Conservation (phyloP, 2,113 vertebrate species). For the Hydropotes inermis region DNA sequence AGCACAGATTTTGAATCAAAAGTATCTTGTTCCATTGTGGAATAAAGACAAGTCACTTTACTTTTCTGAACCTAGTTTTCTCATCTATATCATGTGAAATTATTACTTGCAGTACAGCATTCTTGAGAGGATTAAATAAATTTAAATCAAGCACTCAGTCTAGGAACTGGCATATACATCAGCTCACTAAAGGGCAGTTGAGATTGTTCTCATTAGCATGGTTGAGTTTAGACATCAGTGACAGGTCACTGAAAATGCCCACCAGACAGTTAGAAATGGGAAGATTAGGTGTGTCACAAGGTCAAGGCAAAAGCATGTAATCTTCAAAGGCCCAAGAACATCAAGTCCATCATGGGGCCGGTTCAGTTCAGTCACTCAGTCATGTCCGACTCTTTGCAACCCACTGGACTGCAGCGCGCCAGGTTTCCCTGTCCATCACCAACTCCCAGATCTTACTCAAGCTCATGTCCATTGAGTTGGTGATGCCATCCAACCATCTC, state of each 20-base stretch:
- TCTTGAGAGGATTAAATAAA: background rate
- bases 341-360: background rate
- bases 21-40: background rate
- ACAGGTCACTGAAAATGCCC: background rate
- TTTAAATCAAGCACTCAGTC: background rate
- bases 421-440: background rate
- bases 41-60: background rate
- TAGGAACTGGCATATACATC: background rate
- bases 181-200: background rate
- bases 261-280: background rate
- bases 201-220: background rate
- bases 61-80: background rate
- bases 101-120: background rate
- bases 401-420: background rate
- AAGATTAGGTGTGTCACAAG: background rate
- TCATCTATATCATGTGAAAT: background rate
- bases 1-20: background rate
- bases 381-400: background rate
- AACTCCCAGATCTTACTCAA: background rate
- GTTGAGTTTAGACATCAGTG: background rate
- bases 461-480: background rate
- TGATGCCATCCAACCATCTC: background rate
- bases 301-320: background rate
- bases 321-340: background rate
- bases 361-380: background rate